Percentiles rank a stretch among this genome's conserved stretches.
phyloP scores from a whole-genome alignment of 2,797 vertebrate genomes.

The Borostomias antarcticus region DNA sequence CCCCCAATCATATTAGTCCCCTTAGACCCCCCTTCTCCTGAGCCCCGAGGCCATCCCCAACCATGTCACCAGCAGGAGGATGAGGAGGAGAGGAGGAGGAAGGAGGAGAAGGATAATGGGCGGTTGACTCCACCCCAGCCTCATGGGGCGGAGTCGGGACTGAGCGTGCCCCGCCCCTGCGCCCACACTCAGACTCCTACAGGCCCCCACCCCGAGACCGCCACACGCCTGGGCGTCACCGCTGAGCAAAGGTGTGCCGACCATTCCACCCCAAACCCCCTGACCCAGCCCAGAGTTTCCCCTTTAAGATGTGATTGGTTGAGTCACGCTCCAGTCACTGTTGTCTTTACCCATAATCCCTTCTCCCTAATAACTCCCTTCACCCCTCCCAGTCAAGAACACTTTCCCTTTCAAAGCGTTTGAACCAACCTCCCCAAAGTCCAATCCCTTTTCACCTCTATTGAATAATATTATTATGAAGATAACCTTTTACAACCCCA shows the following conservation, averaged over 20 bases:
- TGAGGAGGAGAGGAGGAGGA: conserved; percentile 3
- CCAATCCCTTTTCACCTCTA: neutral
- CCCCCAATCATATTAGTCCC: neutral
- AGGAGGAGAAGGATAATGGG: conserved; percentile 35
- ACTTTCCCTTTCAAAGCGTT: too few species aligned
- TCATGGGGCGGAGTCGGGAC: conserved; percentile 10
- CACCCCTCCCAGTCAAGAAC: neutral
- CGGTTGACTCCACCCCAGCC: conserved; percentile 25
- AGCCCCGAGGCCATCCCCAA: conserved; percentile 25
- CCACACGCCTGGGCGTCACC: conserved; percentile 44
- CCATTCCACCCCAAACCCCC: neutral
- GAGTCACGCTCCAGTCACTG: neutral
- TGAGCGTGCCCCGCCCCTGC: conserved; percentile 54
- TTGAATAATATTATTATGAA: neutral
- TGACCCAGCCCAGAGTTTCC: neutral
- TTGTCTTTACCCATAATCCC: too few species aligned
- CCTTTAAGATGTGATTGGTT: neutral
- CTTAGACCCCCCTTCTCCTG: conserved; percentile 20
- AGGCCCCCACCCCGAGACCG: conserved; percentile 35
- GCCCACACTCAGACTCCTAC: conserved; percentile 28
- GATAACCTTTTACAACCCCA: neutral
- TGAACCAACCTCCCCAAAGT: neutral
- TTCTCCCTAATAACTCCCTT: too few species aligned
- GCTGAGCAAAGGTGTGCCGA: conserved; percentile 61
- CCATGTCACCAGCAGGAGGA: conserved; percentile 45